These are phyloP conservation scores for Boloria euphrosyne DNA, from an alignment of 2,888 invertebrate species.

Conservation along the genomic window DNA sequence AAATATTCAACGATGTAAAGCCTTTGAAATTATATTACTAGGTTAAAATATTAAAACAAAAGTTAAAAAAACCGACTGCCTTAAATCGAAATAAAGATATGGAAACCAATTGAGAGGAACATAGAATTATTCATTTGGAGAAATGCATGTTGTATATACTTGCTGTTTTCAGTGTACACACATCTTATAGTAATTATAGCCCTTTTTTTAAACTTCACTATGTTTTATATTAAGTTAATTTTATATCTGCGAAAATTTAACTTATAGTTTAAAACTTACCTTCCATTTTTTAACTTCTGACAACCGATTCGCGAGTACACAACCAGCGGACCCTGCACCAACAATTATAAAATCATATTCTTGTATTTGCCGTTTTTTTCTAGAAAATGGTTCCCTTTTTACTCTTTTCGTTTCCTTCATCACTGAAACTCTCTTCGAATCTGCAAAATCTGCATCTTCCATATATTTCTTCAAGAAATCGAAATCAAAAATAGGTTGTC, in stretches of 20 bases:
- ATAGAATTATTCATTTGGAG: no score
- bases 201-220: no score
- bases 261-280: conserved; percentile 21
- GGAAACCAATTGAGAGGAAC: no score
- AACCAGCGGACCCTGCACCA: conserved; percentile 86
- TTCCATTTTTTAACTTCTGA: conserved; percentile 78
- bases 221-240: no score
- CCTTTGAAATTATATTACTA: no score
- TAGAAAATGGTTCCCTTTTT: conserved; percentile 44
- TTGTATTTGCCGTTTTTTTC: conserved; percentile 55
- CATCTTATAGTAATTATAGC: no score
- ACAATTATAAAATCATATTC: conserved; percentile 84
- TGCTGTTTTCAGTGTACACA: no score
- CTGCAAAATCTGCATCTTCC: conserved; percentile 52
- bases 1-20: no score
- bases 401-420: conserved; percentile 36
- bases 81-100: no score
- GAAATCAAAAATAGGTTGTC: conserved; percentile 38
- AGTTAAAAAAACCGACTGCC: no score
- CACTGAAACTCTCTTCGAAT: conserved; percentile 48
- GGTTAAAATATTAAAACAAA: no score
- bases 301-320: conserved; percentile 85
- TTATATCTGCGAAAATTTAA: neutral
- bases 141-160: no score
- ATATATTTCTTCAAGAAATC: conserved; percentile 44